These are phyloP conservation scores for Cariama cristata DNA, from an alignment of 2,113 vertebrate genomes.

Conservation along the genomic window DNA sequence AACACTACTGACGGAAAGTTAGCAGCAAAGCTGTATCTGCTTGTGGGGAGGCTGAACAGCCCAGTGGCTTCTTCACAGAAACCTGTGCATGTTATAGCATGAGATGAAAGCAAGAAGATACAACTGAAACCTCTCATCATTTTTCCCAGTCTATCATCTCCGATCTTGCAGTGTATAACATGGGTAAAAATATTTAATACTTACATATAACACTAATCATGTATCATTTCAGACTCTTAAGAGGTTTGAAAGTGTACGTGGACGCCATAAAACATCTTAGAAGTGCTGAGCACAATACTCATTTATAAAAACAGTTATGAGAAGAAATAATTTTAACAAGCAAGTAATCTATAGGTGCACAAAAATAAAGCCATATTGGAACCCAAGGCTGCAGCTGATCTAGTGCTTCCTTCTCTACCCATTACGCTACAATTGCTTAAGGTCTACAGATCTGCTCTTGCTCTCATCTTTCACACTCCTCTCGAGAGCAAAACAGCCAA, in stretches of 20 bases:
- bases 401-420: background rate
- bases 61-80: background rate
- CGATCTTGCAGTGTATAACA: background rate
- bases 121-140: background rate
- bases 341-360: background rate
- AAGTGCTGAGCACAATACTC: background rate
- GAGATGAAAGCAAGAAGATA: background rate
- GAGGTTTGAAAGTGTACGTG: background rate
- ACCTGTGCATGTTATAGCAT: background rate
- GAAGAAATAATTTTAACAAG: background rate
- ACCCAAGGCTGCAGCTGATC: background rate
- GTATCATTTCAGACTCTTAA: background rate
- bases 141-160: background rate
- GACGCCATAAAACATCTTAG: background rate
- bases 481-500: background rate
- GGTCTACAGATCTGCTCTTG: background rate
- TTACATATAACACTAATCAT: background rate
- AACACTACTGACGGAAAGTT: fast-evolving
- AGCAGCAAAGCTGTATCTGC: no score
- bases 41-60: background rate
- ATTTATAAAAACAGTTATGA: background rate
- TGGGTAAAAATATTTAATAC: background rate
- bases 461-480: background rate
- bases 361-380: background rate
- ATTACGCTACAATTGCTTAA: no score